Evolutionary conservation across 2,113 vertebrate species (phyloP).

Genomic region (Ptyas mucosa): DNA sequence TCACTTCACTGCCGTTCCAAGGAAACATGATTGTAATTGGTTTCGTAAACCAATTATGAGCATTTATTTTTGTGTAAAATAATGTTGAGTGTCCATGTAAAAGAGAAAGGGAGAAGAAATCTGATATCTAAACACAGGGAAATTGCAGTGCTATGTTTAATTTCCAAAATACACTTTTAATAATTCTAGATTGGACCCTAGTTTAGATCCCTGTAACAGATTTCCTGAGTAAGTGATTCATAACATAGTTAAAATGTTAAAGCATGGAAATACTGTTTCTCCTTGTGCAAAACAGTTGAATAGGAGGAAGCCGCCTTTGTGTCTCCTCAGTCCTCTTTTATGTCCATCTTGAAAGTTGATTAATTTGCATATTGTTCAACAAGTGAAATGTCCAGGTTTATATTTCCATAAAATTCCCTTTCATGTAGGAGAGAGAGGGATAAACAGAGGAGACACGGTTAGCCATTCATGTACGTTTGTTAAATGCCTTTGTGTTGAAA

Average conservation of each 20-base stretch:
- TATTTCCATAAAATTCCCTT: slow-evolving; percentile 37
- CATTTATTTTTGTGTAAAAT: not conserved
- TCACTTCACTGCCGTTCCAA: not conserved
- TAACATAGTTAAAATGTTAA: not conserved
- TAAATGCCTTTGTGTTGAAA: slow-evolving; percentile 57
- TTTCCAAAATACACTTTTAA: not conserved
- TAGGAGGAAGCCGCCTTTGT: slow-evolving; percentile 6
- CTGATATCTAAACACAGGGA: not conserved
- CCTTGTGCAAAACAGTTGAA: not conserved
- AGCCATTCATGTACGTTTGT: slow-evolving; percentile 34
- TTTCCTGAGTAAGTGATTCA: not conserved
- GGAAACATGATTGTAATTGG: not conserved
- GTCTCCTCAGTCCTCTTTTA: slow-evolving; percentile 35
- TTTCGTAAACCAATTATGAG: not conserved
- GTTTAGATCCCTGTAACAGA: not conserved
- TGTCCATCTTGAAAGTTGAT: slow-evolving; percentile 42
- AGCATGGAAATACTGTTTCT: not conserved
- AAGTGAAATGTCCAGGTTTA: slow-evolving; percentile 32
- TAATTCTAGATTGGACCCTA: not conserved
- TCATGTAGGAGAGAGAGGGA: not conserved
- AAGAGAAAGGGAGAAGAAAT: not conserved
- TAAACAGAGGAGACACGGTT: slow-evolving; percentile 1
- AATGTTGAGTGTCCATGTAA: not conserved
- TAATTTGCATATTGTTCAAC: slow-evolving; percentile 37
- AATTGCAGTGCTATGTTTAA: not conserved